A percentile compares a stretch with the other conserved stretches of the same genome.
Conservation (phyloP, 2,797 vertebrate species). For the Eulemur coronatus region DNA sequence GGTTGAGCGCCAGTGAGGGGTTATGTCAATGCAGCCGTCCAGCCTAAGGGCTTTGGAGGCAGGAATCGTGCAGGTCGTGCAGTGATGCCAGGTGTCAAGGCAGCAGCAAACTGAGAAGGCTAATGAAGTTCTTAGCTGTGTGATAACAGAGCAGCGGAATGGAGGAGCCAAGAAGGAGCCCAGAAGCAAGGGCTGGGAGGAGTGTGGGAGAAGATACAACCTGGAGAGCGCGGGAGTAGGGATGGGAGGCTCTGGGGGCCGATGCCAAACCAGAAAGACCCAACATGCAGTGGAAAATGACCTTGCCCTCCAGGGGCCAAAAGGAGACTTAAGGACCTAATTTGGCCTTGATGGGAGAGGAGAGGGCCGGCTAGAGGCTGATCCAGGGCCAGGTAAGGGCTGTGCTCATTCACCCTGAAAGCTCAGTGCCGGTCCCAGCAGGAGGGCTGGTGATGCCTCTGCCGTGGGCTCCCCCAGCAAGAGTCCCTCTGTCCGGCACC, state of each 20-base stretch:
- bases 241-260: neutral
- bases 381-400: neutral
- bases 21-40: neutral
- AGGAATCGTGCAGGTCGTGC: neutral
- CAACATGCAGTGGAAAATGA: neutral
- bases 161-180: neutral
- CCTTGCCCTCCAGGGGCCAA: neutral
- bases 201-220: neutral
- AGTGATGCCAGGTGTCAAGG: neutral
- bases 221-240: rapidly evolving
- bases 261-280: neutral
- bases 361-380: neutral
- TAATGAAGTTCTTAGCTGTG: neutral
- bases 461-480: rapidly evolving
- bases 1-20: neutral
- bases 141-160: neutral
- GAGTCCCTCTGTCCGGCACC: neutral
- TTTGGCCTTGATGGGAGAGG: neutral
- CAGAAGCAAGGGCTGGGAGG: neutral
- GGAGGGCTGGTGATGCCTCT: neutral
- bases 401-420: neutral
- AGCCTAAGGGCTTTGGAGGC: neutral
- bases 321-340: neutral
- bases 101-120: neutral
- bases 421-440: neutral